Base-by-base conservation (phyloP, 2,113 vertebrate species). In the Neofelis nebulosa region DNA sequence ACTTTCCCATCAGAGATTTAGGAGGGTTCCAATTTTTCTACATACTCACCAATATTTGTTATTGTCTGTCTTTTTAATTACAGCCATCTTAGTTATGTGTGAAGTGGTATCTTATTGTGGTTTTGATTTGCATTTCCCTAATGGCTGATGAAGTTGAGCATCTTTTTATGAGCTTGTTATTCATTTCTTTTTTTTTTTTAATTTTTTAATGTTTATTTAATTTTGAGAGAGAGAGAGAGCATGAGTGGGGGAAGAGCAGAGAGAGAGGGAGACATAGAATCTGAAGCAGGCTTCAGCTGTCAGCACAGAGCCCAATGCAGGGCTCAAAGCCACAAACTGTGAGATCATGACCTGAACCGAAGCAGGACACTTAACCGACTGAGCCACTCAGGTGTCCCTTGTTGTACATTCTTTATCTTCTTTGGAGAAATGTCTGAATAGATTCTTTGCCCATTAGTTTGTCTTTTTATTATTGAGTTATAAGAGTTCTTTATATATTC, bases 81-180 rank as follows among this genome's bases (percentile, higher is more conserved):
- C 19, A 89, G 63, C 27, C 6, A 3, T 81, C 38, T 45, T 82
- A 41, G 25, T 69, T 76, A 57, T 16, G 89, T 69, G 12, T 88
- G 86, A 89, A 88, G 21, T 91, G 84, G 14, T 89, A 80, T 52
- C 66, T 92, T 36, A 48, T 9, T 74, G 68, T 80, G 50, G 65
- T 84, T 96, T 74, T 95, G 71, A 93, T 78, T 89, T 92, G 18
- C 16, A 73, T 87, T 84, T 97, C 48, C 48, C 18, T 87, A 36
- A 31, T 92, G 27, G 84, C 25, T 68, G 73, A 74, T 85, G 66
- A 89, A 71, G 36, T 14, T 61, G 52, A 86, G 27, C 25, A 74
- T 92, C 48, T 88, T 97, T 92, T 92, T 41, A 63, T 65, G n/a
- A 79, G 6, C 29, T 90, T 50, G 57, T 61, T 61, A 61, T 61